Conservation (phyloP, 2,797 vertebrate genomes). For the Picus viridis region DNA sequence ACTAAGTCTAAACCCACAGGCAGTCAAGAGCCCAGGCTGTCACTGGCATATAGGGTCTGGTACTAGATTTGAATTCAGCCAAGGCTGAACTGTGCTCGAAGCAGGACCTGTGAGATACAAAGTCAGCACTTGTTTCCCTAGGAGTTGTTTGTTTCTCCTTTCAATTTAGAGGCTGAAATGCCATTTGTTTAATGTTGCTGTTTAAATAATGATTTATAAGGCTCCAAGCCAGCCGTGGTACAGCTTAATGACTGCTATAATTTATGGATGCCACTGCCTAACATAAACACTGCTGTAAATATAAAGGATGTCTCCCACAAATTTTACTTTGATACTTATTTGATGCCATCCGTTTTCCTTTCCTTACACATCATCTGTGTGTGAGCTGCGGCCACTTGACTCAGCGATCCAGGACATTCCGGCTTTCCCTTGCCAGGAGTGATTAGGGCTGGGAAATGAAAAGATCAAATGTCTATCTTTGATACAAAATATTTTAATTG, state of each 20-base stretch:
- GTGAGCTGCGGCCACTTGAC: slow-evolving; percentile 1
- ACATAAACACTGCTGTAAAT: slow-evolving; percentile 69
- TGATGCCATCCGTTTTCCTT: slow-evolving; percentile 54
- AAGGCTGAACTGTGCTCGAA: neutral
- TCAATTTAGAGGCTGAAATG: slow-evolving; percentile 63
- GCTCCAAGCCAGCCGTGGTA: slow-evolving; percentile 46
- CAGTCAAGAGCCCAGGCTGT: neutral
- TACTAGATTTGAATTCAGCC: neutral
- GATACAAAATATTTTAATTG: slow-evolving; percentile 72
- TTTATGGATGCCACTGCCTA: slow-evolving; percentile 72
- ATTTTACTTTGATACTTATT: slow-evolving; percentile 60
- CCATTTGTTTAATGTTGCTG: slow-evolving; percentile 72
- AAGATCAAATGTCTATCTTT: slow-evolving; percentile 49
- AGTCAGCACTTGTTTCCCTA: slow-evolving; percentile 9
- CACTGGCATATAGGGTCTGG: neutral
- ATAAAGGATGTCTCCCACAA: slow-evolving; percentile 65
- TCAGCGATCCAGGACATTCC: neutral
- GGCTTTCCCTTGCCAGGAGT: neutral
- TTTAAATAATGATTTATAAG: slow-evolving; percentile 76
- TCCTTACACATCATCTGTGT: neutral
- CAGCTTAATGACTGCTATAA: slow-evolving; percentile 74
- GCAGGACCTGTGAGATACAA: neutral
- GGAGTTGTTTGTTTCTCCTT: slow-evolving; percentile 46
- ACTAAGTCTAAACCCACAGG: neutral
- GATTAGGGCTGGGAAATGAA: neutral